Conservation (phyloP, 2,888 invertebrate genomes). For the Rhamnusium bicolor region DNA sequence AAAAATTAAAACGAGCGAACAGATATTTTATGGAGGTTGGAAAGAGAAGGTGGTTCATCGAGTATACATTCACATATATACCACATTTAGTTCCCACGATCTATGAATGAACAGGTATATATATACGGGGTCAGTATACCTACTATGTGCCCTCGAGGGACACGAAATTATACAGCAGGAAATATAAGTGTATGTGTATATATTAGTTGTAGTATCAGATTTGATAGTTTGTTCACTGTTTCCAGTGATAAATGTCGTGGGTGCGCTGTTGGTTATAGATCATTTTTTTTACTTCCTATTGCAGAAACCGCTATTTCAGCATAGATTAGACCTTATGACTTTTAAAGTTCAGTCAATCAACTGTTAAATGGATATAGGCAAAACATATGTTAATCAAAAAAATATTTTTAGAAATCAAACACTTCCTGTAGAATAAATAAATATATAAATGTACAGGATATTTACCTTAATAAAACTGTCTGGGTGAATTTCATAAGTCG, state of each 20-base stretch:
- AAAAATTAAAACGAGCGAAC: constrained; percentile 47
- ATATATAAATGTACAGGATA: background rate
- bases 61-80: constrained; percentile 49
- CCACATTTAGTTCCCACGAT: constrained; percentile 65
- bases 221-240: constrained; percentile 18
- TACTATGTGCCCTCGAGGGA: constrained; percentile 63
- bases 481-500: background rate
- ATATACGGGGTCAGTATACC: constrained; percentile 69
- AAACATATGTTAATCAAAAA: background rate
- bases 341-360: background rate
- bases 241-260: constrained; percentile 23
- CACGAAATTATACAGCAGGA: constrained; percentile 60
- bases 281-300: constrained; percentile 11
- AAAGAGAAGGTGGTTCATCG: constrained; percentile 47
- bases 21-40: constrained; percentile 29
- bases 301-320: constrained; percentile 7
- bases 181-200: constrained; percentile 45
- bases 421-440: constrained; percentile 8
- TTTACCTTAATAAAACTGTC: background rate
- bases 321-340: background rate
- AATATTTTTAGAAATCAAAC: background rate
- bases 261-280: constrained; percentile 9
- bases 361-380: background rate
- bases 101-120: constrained; percentile 69
- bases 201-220: constrained; percentile 28